These are phyloP conservation scores for Sinella curviseta DNA, from an alignment of 1,140 invertebrate genomes.

Conservation along the genomic window DNA sequence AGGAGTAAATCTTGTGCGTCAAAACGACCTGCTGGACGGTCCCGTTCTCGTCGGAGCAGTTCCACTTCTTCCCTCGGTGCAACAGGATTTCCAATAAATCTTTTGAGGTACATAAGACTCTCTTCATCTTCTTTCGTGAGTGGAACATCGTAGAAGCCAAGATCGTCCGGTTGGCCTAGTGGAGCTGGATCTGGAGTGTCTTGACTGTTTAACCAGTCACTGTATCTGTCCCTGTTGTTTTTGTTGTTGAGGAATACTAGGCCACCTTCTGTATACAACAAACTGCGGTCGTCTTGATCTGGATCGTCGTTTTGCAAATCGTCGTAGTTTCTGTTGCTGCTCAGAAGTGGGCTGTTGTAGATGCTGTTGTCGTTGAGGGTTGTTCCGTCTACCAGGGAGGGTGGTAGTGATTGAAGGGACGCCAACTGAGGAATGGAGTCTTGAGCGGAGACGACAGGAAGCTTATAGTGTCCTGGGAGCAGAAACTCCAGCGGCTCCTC, in stretches of 20 bases:
- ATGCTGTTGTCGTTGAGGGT: background rate
- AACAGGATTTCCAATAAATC: background rate
- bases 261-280: slow-evolving; percentile 67
- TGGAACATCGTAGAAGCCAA: slow-evolving; percentile 49
- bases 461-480: background rate
- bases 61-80: background rate
- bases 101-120: slow-evolving; percentile 18
- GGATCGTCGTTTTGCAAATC: slow-evolving; percentile 16
- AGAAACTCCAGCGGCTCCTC: background rate
- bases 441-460: background rate
- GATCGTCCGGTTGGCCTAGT: background rate
- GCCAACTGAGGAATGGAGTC: background rate
- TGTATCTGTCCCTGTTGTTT: slow-evolving; percentile 46
- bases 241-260: slow-evolving; percentile 58
- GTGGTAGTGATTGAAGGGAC: background rate
- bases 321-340: background rate
- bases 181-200: background rate
- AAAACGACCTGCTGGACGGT: background rate
- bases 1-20: background rate
- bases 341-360: background rate
- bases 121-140: slow-evolving; percentile 14
- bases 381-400: background rate
- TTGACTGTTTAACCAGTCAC: background rate
- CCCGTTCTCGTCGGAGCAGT: background rate
- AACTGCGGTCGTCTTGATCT: slow-evolving; percentile 38